phyloP scores from a whole-genome alignment of 2,888 invertebrate genomes.

The Mythimna loreyi region DNA sequence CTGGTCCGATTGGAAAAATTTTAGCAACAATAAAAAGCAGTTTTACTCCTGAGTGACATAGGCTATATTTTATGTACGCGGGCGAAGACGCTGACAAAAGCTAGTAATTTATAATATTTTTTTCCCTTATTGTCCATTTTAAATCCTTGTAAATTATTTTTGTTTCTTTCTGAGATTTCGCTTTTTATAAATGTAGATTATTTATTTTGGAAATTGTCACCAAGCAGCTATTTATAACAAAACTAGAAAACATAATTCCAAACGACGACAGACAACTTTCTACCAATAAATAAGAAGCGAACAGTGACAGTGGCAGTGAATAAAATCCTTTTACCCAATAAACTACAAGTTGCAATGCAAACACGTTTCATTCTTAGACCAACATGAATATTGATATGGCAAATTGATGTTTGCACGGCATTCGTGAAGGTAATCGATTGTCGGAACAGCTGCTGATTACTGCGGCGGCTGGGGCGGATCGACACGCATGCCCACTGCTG shows the following conservation, averaged over 20 bases:
- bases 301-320: constrained; percentile 12
- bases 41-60: too few species aligned
- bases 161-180: too few species aligned
- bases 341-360: constrained; percentile 15
- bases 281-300: constrained; percentile 30
- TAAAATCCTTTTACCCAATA: constrained; percentile 36
- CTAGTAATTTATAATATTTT: too few species aligned
- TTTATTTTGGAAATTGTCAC: not conserved
- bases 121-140: too few species aligned
- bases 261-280: constrained; percentile 36
- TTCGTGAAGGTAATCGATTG: constrained; percentile 48
- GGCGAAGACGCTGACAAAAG: too few species aligned
- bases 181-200: too few species aligned
- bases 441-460: constrained; percentile 12
- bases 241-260: constrained; percentile 20
- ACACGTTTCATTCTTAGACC: constrained; percentile 45
- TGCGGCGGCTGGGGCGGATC: not conserved
- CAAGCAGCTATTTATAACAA: not conserved
- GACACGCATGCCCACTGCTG: constrained; percentile 19
- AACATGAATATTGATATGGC: constrained; percentile 54
- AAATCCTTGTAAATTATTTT: too few species aligned
- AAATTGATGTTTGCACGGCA: constrained; percentile 53
- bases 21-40: too few species aligned
- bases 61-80: too few species aligned
- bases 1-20: too few species aligned